Percentiles rank a stretch among this genome's conserved stretches.
These are phyloP conservation scores for Microctonus hyperodae DNA, from an alignment of 2,888 invertebrate species.

Conservation along the genomic window DNA sequence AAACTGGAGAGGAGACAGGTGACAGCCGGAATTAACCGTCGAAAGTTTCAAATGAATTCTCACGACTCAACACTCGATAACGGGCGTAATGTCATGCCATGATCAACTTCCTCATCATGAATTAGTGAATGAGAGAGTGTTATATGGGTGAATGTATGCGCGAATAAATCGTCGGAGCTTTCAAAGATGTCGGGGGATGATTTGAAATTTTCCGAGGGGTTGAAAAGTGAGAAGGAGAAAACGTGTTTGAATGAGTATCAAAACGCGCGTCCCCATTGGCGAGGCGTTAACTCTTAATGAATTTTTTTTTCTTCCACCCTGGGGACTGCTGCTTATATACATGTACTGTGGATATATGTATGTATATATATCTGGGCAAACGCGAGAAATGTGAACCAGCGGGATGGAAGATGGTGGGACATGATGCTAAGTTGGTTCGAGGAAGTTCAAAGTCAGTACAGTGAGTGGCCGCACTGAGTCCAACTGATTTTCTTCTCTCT, in stretches of 20 bases:
- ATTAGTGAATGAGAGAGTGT: not conserved
- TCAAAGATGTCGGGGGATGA: not conserved
- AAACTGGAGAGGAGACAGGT: conserved; percentile 1
- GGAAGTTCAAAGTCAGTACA: not conserved
- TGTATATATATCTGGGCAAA: not conserved
- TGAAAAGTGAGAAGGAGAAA: not conserved
- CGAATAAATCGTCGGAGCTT: not conserved
- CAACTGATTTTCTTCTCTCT: not conserved
- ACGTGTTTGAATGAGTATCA: conserved; percentile 3
- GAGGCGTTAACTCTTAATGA: conserved; percentile 15
- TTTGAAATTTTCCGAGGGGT: not conserved
- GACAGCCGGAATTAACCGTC: conserved; percentile 17
- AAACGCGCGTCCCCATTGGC: not conserved
- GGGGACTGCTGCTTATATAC: not conserved
- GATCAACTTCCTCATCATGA: not conserved
- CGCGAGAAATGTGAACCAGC: too few relatives aligned
- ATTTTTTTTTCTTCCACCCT: not conserved
- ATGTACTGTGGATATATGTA: not conserved
- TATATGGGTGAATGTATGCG: not conserved
- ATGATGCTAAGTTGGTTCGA: not conserved
- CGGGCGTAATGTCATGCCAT: not conserved
- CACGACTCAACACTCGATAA: not conserved
- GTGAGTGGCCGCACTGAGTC: not conserved
- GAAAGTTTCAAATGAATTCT: conserved; percentile 21
- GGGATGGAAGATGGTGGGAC: not conserved